Percentiles rank a stretch among this genome's conserved stretches.
Conservation (phyloP, 2,113 vertebrate genomes). For the Strix uralensis region DNA sequence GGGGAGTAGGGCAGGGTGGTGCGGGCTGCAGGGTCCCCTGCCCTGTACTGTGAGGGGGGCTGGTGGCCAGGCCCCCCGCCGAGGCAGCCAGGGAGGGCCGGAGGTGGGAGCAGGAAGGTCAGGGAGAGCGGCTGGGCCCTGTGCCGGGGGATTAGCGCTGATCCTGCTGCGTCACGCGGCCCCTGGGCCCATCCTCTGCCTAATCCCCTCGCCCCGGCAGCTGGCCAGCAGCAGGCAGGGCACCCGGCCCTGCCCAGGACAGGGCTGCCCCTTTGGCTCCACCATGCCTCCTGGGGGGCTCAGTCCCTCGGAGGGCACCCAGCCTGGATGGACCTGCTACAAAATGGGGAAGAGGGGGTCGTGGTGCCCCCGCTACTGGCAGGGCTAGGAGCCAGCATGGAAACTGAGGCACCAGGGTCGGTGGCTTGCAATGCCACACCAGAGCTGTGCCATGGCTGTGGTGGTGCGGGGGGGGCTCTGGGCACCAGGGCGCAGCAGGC, state of each 20-base stretch:
- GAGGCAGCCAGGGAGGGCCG: accelerated
- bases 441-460: background rate
- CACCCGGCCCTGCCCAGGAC: background rate
- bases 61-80: background rate
- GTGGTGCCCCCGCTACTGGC: accelerated
- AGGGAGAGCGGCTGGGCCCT: background rate
- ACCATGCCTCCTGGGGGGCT: accelerated
- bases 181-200: background rate
- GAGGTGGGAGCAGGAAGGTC: background rate
- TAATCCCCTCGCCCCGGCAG: background rate
- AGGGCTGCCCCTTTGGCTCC: background rate
- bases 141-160: background rate
- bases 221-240: background rate
- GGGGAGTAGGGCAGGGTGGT: background rate
- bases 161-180: background rate
- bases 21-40: background rate
- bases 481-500: background rate
- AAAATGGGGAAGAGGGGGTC: background rate
- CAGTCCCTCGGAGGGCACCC: background rate
- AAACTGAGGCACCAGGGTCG: accelerated
- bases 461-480: background rate
- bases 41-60: accelerated
- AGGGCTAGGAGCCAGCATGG: background rate
- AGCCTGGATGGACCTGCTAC: background rate
- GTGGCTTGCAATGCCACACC: background rate